phyloP scores from a whole-genome alignment of 1,140 invertebrate species.

The Diachasma alloeum region DNA sequence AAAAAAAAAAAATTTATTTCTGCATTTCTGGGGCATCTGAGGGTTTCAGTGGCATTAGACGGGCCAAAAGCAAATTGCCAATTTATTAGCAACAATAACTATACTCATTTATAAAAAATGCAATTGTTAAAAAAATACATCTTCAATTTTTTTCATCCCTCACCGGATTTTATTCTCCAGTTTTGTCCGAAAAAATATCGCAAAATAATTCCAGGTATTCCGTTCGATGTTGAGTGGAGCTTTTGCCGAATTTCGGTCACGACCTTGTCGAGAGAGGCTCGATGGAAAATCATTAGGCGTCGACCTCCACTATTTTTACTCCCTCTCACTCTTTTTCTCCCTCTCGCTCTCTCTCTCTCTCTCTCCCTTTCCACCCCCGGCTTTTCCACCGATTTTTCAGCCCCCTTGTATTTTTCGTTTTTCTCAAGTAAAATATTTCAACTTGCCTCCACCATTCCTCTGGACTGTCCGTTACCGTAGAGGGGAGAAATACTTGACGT shows the following conservation, averaged over 20 bases:
- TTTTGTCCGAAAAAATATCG: not conserved
- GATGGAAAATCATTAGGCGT: conserved; percentile 10
- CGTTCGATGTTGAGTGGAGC: not conserved
- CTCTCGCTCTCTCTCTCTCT: not conserved
- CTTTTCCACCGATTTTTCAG: not conserved
- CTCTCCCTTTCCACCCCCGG: too few species aligned
- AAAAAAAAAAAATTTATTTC: too few species aligned
- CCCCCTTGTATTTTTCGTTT: not conserved
- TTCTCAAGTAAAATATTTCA: not conserved
- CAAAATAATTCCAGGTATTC: not conserved
- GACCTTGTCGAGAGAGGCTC: conserved; percentile 15
- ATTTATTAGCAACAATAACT: too few species aligned
- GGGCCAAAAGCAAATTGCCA: too few species aligned
- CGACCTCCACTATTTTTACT: not conserved
- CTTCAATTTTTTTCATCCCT: too few species aligned
- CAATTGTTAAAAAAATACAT: too few species aligned
- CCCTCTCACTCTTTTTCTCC: not conserved
- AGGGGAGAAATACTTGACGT: not conserved
- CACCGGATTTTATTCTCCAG: not conserved
- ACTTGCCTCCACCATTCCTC: not conserved
- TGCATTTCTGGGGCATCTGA: too few species aligned
- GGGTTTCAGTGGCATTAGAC: too few species aligned
- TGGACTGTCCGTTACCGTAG: not conserved
- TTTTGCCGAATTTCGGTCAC: conserved; percentile 14
- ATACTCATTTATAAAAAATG: too few species aligned